phyloP scores from a whole-genome alignment of 2,888 invertebrate genomes.

The Agrilus biguttatus region DNA sequence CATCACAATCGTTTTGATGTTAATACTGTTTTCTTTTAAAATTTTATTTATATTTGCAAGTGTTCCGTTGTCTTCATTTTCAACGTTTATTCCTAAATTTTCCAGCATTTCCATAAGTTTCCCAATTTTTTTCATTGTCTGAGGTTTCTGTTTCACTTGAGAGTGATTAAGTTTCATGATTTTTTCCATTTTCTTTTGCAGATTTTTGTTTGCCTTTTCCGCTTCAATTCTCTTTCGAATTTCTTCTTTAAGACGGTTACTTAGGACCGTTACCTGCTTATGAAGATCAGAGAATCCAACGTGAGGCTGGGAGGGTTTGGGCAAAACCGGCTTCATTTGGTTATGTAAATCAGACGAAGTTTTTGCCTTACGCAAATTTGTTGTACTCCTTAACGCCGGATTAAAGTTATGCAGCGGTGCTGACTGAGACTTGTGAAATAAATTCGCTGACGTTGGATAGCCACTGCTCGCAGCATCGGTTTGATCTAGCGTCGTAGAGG shows the following conservation, averaged over 20 bases:
- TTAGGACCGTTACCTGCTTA: conserved; percentile 23
- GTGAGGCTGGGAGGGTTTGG: neutral
- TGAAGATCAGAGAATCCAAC: conserved; percentile 5
- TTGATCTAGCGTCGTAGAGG: conserved; percentile 10
- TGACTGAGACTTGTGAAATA: conserved; percentile 19
- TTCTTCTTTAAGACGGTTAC: conserved; percentile 46
- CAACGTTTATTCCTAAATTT: neutral
- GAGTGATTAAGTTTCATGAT: conserved; percentile 21
- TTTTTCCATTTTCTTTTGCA: conserved; percentile 44
- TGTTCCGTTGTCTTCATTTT: neutral
- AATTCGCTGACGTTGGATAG: conserved; percentile 7
- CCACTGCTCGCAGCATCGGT: conserved; percentile 2
- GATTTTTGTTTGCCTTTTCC: conserved; percentile 43
- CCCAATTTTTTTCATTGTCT: conserved; percentile 5
- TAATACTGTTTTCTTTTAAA: neutral
- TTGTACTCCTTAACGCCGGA: conserved; percentile 7
- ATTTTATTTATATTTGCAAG: conserved; percentile 1
- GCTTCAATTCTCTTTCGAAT: conserved; percentile 45
- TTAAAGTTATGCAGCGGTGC: conserved; percentile 13
- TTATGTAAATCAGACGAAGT: neutral
- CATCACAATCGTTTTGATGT: too few species aligned
- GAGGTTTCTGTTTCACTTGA: conserved; percentile 4
- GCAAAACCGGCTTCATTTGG: conserved; percentile 4
- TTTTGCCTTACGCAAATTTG: conserved; percentile 9
- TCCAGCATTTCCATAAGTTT: neutral